Evolutionary conservation across 1,140 invertebrate species (phyloP).

Genomic region (Hycleus cichorii): DNA sequence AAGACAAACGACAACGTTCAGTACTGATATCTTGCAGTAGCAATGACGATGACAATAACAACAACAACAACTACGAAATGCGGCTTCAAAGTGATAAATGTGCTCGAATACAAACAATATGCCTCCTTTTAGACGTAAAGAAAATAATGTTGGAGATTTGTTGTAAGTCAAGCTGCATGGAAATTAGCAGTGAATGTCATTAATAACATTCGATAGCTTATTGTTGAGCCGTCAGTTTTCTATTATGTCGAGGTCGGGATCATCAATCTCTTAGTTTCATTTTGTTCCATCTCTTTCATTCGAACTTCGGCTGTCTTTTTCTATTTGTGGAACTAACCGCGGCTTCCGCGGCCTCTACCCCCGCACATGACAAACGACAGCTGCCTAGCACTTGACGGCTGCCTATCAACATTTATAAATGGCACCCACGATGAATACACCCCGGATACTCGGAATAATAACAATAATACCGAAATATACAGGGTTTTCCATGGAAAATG

Average conservation of each 20-base stretch:
- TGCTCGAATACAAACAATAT: constrained; percentile 17
- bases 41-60: constrained; percentile 4
- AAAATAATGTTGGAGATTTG: constrained; percentile 23
- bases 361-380: constrained; percentile 32
- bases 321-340: constrained; percentile 5
- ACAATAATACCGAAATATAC: too few species aligned
- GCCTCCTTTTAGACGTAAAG: constrained; percentile 13
- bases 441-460: too few species aligned
- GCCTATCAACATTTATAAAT: constrained; percentile 33
- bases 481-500: too few species aligned
- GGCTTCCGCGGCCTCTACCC: constrained; percentile 26
- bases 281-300: too few species aligned
- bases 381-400: constrained; percentile 29
- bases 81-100: constrained; percentile 12
- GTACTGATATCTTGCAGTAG: too few species aligned
- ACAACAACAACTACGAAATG: constrained; percentile 1
- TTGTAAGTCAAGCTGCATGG: constrained; percentile 23
- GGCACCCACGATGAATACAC: too few species aligned
- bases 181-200: constrained; percentile 27
- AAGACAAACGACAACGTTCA: too few species aligned
- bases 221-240: constrained; percentile 29
- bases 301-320: too few species aligned
- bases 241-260: constrained; percentile 22
- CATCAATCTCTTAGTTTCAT: constrained; percentile 20
- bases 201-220: constrained; percentile 31